Evolutionary conservation across 2,113 vertebrate genomes (phyloP).

Genomic region (Camarhynchus parvulus): DNA sequence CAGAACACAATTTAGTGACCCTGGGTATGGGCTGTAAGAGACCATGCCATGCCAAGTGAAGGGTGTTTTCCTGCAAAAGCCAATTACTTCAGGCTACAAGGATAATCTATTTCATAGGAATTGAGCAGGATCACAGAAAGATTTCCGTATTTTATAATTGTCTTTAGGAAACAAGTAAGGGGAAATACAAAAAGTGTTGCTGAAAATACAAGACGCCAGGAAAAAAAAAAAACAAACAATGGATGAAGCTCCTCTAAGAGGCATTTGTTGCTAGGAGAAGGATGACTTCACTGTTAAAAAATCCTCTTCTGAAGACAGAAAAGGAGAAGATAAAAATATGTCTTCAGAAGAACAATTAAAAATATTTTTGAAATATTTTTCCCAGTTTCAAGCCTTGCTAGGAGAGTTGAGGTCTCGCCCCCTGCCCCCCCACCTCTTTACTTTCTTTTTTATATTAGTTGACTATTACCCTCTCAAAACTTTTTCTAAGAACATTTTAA

Average conservation of each 20-base stretch:
- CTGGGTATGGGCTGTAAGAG: background rate
- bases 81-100: constrained; percentile 37
- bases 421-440: background rate
- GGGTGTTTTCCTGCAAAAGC: background rate
- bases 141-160: constrained; percentile 46
- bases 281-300: constrained; percentile 32
- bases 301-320: background rate
- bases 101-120: constrained; percentile 40
- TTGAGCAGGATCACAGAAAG: constrained; percentile 14
- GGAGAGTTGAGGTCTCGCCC: no score
- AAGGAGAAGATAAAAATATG: background rate
- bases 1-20: constrained; percentile 37
- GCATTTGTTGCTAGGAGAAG: constrained; percentile 47
- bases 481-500: background rate
- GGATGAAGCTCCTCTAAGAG: background rate
- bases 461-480: background rate
- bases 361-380: background rate
- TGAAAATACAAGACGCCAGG: background rate
- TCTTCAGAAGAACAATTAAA: background rate
- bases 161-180: constrained; percentile 10
- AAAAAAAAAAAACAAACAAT: background rate
- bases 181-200: constrained; percentile 2
- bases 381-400: background rate
- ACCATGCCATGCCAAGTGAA: background rate
- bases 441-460: background rate